Base-by-base conservation (phyloP, 2,113 vertebrate genomes). In the Agapornis roseicollis region DNA sequence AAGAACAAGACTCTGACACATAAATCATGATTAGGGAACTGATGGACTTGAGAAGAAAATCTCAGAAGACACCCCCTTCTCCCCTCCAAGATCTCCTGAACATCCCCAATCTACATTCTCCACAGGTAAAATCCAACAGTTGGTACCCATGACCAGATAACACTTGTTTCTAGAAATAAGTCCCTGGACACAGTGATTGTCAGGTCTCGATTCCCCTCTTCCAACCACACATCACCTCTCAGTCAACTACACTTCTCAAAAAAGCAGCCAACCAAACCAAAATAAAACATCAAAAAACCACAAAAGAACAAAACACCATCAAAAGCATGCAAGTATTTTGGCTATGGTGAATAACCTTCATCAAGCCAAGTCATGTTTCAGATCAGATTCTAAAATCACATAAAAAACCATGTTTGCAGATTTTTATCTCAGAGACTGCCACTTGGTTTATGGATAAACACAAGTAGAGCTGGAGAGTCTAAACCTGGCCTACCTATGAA, bases 371-470 rank as follows among this genome's bases (percentile, higher is more conserved):
- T 17, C 31, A 56, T 4, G 18, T 49, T 90, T 46, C 29, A 14
- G 64, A 1, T 35, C 88, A 65, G 29, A 90, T 61, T 77, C n/a
- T 14, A 73, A 86, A 89, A 55, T 28, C 55, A 88, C 13, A 28
- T 7, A n/a, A 28, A 73, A 83, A 80, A 80, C 14, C 53, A 61
- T 2, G 13, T 41, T 70, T 83, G 53, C 28, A 91, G 55, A 81
- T 69, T 37, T 89, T 78, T 80, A 41, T 60, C 63, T 42, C 64
- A 73, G 33, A 66, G 19, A 46, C 1, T 77, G 33, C 42, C 60
- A 84, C 42, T 41, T 88, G 14, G 49, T 89, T 95, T 94, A 52
- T n/a, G 20, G 83, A 72, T 83, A 90, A 95, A 92, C 12, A 81
- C 7, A 58, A 81, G 25, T 4, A 52, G 11, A 87, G 65, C 15